Evolutionary conservation across 2,113 vertebrate species (phyloP).

Genomic region (Ramphastos sulfuratus): DNA sequence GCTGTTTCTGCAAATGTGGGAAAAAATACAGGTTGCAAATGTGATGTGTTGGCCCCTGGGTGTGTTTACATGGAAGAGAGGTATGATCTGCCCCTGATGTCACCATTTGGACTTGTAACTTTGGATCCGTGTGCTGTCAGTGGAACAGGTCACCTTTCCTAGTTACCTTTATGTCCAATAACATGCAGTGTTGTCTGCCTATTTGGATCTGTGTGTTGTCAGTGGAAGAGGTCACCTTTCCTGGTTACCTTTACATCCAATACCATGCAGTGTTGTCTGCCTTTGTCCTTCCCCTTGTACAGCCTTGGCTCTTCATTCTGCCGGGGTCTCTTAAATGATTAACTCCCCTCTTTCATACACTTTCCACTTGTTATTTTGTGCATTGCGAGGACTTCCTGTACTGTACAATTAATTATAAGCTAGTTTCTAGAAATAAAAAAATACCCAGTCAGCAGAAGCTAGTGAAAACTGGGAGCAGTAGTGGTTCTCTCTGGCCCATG

Average conservation of each 20-base stretch:
- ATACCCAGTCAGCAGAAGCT: neutral
- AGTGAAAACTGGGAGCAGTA: neutral
- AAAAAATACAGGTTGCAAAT: neutral
- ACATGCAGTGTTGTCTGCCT: neutral
- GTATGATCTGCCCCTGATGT: neutral
- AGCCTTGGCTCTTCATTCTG: neutral
- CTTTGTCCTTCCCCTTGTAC: neutral
- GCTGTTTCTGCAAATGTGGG: neutral
- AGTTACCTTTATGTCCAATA: neutral
- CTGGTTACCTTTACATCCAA: no score
- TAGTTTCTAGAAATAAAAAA: constrained; percentile 9
- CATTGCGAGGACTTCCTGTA: constrained; percentile 29
- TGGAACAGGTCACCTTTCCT: neutral
- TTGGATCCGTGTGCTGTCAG: constrained; percentile 28
- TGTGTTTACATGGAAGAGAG: neutral
- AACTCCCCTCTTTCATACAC: neutral
- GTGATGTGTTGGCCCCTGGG: neutral
- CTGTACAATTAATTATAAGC: constrained; percentile 52
- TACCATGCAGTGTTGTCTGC: no score
- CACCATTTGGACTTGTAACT: constrained; percentile 59
- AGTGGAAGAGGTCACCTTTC: no score
- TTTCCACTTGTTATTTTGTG: neutral
- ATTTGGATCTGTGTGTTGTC: neutral
- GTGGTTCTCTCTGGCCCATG: neutral
- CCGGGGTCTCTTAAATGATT: constrained; percentile 42